Base-by-base conservation (phyloP, 2,888 invertebrate genomes). In the Drosophila antonietae region DNA sequence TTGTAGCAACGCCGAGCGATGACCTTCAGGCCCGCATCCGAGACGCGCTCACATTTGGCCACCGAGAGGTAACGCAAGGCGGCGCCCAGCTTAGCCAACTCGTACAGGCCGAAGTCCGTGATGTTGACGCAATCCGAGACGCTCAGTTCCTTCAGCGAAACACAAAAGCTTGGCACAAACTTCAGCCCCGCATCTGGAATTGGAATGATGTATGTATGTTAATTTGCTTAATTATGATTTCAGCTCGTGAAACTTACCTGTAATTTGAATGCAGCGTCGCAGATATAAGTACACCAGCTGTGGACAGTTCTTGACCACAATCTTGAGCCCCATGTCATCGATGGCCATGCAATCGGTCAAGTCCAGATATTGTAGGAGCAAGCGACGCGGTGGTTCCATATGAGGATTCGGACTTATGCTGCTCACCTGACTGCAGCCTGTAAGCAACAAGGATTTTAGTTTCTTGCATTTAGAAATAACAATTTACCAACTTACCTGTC, bases 11-110 rank as follows among this genome's bases (percentile, higher is more conserved):
- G 95, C 44, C 97, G 94, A 0, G 97, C 97, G 9, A 98, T 95
- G 43, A 97, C 97, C 80, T 97, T 95, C 3, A 98, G 94, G 0
- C 98, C 98, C 0, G 97, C 97, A 91, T 98, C 98, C 43, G 96
- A 97, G 3, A 98, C 96, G 92, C 96, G 96, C 79, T 97, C 97
- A 93, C 98, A 98, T 93, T 98, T 98, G 23, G 98, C 98, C 33
- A 98, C 97, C 33, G 98, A 98, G 15, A 98, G 95, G 93, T 98
- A 98, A 20, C 98, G 95, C 75, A 98, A 93, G n/a, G 97, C 97
- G 0, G 97, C 96, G 2, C 97, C 97, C 31, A 98, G 93, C 89
- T 97, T 96, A 12, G 98, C 97, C 69, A 98, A 93, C 93, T 98
- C 98, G 90, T 97, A 97, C 39, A 98, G 94, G 0, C 98, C 98